These are phyloP conservation scores for Chaetodon auriga DNA, from an alignment of 2,113 vertebrate genomes.

Conservation along the genomic window DNA sequence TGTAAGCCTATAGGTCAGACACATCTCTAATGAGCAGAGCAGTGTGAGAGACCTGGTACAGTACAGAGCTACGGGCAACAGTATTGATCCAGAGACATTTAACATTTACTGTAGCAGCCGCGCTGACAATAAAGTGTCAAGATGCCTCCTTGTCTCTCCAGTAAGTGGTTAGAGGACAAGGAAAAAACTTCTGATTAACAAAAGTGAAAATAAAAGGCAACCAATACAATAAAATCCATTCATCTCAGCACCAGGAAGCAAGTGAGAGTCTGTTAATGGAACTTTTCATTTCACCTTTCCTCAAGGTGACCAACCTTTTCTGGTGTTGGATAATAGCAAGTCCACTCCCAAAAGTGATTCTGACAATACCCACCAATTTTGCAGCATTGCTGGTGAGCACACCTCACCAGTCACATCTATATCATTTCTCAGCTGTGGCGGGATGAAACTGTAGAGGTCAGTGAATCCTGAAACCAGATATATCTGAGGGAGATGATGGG, in stretches of 20 bases:
- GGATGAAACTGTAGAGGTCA: constrained; percentile 65
- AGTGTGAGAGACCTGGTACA: constrained; percentile 23
- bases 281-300: constrained; percentile 36
- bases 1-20: constrained; percentile 65
- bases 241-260: background rate
- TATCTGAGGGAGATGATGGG: constrained; percentile 44
- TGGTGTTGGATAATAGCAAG: constrained; percentile 40
- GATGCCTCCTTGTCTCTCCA: constrained; percentile 30
- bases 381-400: constrained; percentile 47
- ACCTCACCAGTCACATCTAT: constrained; percentile 59
- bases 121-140: constrained; percentile 53
- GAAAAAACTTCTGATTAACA: constrained; percentile 24
- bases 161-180: constrained; percentile 32
- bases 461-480: constrained; percentile 59
- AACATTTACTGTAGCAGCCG: constrained; percentile 71
- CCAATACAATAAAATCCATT: background rate
- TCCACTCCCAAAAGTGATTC: constrained; percentile 43
- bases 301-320: constrained; percentile 54
- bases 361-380: constrained; percentile 59
- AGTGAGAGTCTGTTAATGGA: background rate
- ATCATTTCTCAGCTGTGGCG: constrained; percentile 59
- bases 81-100: constrained; percentile 77
- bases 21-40: constrained; percentile 66
- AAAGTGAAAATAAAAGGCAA: constrained; percentile 12
- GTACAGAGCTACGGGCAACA: constrained; percentile 33